Base-by-base conservation (phyloP, 1,140 invertebrate genomes). In the Bursaphelenchus mucronatus region DNA sequence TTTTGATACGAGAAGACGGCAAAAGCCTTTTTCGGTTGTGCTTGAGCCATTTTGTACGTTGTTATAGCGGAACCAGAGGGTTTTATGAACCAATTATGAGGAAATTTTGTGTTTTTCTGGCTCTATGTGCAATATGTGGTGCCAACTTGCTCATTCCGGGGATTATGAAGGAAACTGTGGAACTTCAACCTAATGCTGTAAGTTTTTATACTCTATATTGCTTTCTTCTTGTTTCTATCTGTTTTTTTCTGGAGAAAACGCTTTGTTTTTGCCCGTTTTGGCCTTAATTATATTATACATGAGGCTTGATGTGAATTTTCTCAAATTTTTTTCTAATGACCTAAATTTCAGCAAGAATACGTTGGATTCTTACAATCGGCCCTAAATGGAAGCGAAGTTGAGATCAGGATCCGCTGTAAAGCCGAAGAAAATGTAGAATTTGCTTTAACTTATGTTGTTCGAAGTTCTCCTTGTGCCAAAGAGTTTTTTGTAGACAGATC, bases 351-450 rank as follows among this genome's bases (percentile, higher is more conserved):
- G 75, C 68, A 69, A 65, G 75, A 77, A 70, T 73, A 79, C 46
- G 53, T 79, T 15, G 76, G 76, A 9, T 79, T 81, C 56, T 73
- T 80, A 43, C 76, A 79, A 62, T 73, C 76, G 7, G 76, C 76
- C 15, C 55, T 81, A 15, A 79, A 79, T 47, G 67, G 67, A 43
- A 79, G 75, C n/a, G 76, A 81, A 57, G 76, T 79, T 4, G 75
- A 79, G 52, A 58, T 79, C 50, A 68, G 75, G 15, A 10, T 64
- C 62, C 40, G 46, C 66, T 66, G 74, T 63, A 19, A 64, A 47
- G 61, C 61, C 39, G 63, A 75, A 52, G 56, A 63, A 11, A 55
- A 70, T 8, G 19, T 66, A n/a, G 59, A 61, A 30, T 74, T 79
- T 57, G 67, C 74, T 11, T 66, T 71, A 13, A 73, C 77, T 57